A percentile compares a stretch with the other conserved stretches of the same genome.
Evolutionary conservation across 2,113 vertebrate species (phyloP).

Genomic region (Smithornis capensis): DNA sequence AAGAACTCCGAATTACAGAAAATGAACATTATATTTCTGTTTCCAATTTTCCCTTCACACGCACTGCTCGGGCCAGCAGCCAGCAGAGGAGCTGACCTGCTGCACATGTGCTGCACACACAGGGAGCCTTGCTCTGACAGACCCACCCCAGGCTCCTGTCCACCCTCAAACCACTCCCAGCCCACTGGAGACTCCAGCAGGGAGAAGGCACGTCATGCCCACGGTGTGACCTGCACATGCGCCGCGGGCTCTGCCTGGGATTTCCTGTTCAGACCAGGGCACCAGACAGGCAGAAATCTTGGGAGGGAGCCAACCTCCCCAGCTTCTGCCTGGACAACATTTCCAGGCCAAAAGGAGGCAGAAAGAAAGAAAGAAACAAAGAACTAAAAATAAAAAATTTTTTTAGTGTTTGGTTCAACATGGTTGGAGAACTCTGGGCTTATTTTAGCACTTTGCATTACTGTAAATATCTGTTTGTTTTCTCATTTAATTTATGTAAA

Average conservation of each 20-base stretch:
- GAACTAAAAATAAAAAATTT: neutral
- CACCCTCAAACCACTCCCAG: rapidly evolving
- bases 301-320: neutral
- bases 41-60: neutral
- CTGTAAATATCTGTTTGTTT: neutral
- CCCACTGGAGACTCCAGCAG: rapidly evolving
- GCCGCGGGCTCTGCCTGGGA: neutral
- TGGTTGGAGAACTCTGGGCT: neutral
- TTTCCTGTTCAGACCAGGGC: constrained; percentile 38
- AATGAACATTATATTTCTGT: neutral
- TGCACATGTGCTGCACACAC: neutral
- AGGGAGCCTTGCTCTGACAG: rapidly evolving
- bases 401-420: neutral
- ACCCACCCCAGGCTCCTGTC: neutral
- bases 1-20: neutral
- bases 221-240: neutral
- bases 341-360: neutral
- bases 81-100: neutral
- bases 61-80: neutral
- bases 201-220: rapidly evolving
- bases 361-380: rapidly evolving
- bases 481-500: neutral
- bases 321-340: neutral
- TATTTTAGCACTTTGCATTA: neutral
- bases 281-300: neutral